Evolutionary conservation across 92 coral and sea anemone genomes (phyloP), one percentile per base, ranked within the genome.

Genomic region (Umimayanthus chanpuru): DNA sequence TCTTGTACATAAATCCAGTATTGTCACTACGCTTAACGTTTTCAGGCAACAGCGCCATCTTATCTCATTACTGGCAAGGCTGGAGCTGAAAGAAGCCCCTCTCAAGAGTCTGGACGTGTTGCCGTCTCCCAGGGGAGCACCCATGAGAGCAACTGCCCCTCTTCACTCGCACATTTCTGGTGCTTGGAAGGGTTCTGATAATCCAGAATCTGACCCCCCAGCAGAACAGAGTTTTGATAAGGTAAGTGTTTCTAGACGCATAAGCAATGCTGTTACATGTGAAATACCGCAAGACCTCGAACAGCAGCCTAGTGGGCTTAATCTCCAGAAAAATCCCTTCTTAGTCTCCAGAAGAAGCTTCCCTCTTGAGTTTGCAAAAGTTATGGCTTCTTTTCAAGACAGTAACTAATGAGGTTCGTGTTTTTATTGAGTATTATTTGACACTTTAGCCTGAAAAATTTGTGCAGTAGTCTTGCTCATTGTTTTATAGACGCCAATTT

Each of bases 41-140:
- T 77, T 89, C 20, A 97, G 99, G 74, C 99, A 97, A 88, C 99
- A 97, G 88, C 95, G 93, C 40, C 95, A 95, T 80, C 86, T 97
- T 23, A 88, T 97, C 80, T 91, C 91, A 36, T 90, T 97, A 14
- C 87, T 97, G 82, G 93, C 96, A 40, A 95, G 93, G 81, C 92
- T 97, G 91, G 99, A 97, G 92, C 88, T 90, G 44, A 93, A 93
- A 81, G 93, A 64, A 16, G 88, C 93, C 14, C 96, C 96, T 2
- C 93, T 93, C 76, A 95, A 92, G 73, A 75, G 82, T 15, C 21
- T 93, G 26, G 88, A 91, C 84, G 85, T 91, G 21, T 68, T 89
- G 20, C 88, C 93, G 15, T 83, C 85, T 4, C 91, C 94, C 2
- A 83, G 90, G 4, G 89, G 72, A 68, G 88, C 92, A 40, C 98